phyloP scores from a whole-genome alignment of 2,797 vertebrate genomes.

The Dromococcyx pavoninus region DNA sequence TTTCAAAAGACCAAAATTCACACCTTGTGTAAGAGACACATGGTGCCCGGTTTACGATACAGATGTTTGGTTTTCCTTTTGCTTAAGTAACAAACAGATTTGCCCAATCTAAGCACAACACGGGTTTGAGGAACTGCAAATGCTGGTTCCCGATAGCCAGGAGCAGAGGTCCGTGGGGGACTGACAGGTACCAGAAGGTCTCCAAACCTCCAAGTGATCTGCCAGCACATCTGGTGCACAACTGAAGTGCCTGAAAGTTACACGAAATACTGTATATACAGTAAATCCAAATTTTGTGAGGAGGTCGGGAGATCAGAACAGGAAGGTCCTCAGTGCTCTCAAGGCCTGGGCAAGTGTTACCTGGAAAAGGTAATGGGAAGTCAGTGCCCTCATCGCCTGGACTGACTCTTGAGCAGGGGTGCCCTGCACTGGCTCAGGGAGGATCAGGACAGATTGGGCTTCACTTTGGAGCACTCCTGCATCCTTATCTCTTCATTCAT shows the following conservation, averaged over 20 bases:
- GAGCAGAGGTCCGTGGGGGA: not conserved
- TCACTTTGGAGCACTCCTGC: not conserved
- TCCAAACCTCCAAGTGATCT: not conserved
- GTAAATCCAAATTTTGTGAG: not conserved
- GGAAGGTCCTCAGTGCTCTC: not conserved
- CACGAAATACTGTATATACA: not conserved
- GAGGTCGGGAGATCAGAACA: not conserved
- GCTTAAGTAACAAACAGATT: not conserved
- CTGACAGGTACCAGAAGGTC: not conserved
- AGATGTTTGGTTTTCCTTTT: not conserved
- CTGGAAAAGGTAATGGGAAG: not conserved
- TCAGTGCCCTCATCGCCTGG: accelerated
- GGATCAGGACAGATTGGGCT: not conserved
- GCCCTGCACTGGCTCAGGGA: accelerated
- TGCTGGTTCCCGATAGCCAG: not conserved
- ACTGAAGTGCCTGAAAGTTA: not conserved
- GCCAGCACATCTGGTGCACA: accelerated
- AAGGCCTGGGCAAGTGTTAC: not conserved
- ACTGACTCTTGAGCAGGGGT: too few relatives aligned
- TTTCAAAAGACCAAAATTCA: not conserved
- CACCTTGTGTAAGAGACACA: not conserved
- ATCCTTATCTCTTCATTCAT: accelerated
- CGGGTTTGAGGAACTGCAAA: not conserved
- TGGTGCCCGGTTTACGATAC: accelerated
- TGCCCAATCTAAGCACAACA: not conserved